Evolutionary conservation across 2,797 vertebrate genomes (phyloP).

Genomic region (Acridotheres tristis): DNA sequence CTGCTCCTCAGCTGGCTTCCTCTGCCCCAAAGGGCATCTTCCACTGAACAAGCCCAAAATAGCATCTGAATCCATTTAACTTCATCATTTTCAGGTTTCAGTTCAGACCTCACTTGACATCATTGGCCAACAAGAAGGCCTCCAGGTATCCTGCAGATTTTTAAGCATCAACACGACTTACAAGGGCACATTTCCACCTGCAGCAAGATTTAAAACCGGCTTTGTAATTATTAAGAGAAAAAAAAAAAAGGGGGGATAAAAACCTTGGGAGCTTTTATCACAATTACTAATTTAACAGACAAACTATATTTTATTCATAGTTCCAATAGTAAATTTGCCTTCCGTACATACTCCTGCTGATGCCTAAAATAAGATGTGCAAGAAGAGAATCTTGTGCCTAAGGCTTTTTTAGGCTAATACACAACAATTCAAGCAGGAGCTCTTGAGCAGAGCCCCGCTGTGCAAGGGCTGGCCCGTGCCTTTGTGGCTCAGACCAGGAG

Average conservation of each 20-base stretch:
- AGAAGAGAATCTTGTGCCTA: slow-evolving; percentile 43
- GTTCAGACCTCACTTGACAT: slow-evolving; percentile 48
- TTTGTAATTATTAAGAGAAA: slow-evolving; percentile 62
- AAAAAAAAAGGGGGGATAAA: not conserved
- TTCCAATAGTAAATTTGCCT: slow-evolving; percentile 73
- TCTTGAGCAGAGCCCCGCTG: not conserved
- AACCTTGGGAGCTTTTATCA: slow-evolving; percentile 53
- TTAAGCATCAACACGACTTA: slow-evolving; percentile 24
- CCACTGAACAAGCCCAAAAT: slow-evolving; percentile 25
- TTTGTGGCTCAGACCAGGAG: not conserved
- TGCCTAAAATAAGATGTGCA: slow-evolving; percentile 59
- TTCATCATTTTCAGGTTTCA: slow-evolving; percentile 64
- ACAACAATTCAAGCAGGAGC: slow-evolving; percentile 13
- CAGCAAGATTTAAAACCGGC: slow-evolving; percentile 62
- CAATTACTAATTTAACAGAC: slow-evolving; percentile 76
- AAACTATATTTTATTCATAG: slow-evolving; percentile 80
- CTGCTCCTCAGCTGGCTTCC: not conserved
- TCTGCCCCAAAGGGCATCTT: not conserved
- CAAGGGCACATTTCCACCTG: slow-evolving; percentile 56
- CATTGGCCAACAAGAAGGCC: slow-evolving; percentile 22
- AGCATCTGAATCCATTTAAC: slow-evolving; percentile 67
- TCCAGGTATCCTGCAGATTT: slow-evolving; percentile 48
- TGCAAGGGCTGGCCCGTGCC: not conserved
- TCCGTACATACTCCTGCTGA: slow-evolving; percentile 11
- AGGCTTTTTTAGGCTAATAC: slow-evolving; percentile 28